Evolutionary conservation across 2,888 invertebrate species (phyloP).

Genomic region (Limnephilus marmoratus): DNA sequence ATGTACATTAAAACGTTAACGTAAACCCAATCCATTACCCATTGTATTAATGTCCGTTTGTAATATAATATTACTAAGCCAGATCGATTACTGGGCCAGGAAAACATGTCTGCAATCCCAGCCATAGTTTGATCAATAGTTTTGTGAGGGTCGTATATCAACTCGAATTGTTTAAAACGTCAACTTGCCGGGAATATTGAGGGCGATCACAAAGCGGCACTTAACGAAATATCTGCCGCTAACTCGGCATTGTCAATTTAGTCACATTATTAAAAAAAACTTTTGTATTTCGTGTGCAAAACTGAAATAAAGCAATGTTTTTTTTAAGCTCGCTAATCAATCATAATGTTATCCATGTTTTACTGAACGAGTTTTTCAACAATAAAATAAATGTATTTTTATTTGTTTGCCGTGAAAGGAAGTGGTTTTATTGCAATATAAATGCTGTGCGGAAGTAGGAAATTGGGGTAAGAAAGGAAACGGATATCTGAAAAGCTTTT

Average conservation of each 20-base stretch:
- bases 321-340: neutral
- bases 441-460: neutral
- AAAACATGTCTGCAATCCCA: slow-evolving; percentile 14
- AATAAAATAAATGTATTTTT: neutral
- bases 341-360: neutral
- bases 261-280: neutral
- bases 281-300: neutral
- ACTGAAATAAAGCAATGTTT: neutral
- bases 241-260: slow-evolving; percentile 14
- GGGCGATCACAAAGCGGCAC: slow-evolving; percentile 14
- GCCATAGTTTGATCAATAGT: slow-evolving; percentile 45
- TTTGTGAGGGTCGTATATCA: slow-evolving; percentile 31
- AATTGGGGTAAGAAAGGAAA: neutral
- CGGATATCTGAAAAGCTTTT: neutral
- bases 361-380: neutral
- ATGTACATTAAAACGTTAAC: neutral
- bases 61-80: neutral
- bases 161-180: slow-evolving; percentile 26
- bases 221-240: neutral
- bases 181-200: slow-evolving; percentile 20
- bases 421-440: neutral
- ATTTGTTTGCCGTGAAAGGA: neutral
- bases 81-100: slow-evolving; percentile 13
- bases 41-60: neutral
- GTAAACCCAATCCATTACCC: neutral